Conservation (phyloP, 2,888 invertebrate genomes). For the Gastrophysa polygoni region DNA sequence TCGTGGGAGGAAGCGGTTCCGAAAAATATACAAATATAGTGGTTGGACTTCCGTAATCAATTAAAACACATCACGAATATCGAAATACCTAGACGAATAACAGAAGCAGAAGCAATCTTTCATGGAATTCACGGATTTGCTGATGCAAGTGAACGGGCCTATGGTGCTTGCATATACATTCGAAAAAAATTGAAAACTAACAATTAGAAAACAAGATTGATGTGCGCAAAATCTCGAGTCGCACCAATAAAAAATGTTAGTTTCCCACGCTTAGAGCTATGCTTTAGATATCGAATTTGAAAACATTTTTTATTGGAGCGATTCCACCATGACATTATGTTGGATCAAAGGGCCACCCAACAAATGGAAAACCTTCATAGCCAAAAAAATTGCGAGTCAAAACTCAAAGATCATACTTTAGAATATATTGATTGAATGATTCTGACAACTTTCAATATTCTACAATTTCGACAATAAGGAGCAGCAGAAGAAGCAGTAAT, state of each 20-base stretch:
- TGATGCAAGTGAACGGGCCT: constrained; percentile 17
- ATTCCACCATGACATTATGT: constrained; percentile 19
- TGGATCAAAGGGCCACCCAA: constrained; percentile 2
- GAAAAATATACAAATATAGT: constrained; percentile 4
- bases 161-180: constrained; percentile 10
- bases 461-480: too few relatives aligned
- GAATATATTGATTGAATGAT: too few relatives aligned
- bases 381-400: too few relatives aligned
- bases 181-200: neutral
- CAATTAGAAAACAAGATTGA: neutral
- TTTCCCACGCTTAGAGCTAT: constrained; percentile 20
- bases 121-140: constrained; percentile 24
- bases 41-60: constrained; percentile 7
- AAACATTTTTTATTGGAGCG: constrained; percentile 17
- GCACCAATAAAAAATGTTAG: constrained; percentile 23
- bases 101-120: constrained; percentile 1
- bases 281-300: constrained; percentile 2
- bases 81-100: constrained; percentile 12
- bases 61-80: neutral
- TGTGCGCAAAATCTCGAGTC: constrained; percentile 24
- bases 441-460: too few relatives aligned
- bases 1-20: constrained; percentile 17
- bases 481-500: too few relatives aligned
- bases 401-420: too few relatives aligned
- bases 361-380: constrained; percentile 19